A percentile compares a stretch with the other conserved stretches of the same genome.
Conservation (phyloP, 1,140 invertebrate species). For the Drosophila yakuba region DNA sequence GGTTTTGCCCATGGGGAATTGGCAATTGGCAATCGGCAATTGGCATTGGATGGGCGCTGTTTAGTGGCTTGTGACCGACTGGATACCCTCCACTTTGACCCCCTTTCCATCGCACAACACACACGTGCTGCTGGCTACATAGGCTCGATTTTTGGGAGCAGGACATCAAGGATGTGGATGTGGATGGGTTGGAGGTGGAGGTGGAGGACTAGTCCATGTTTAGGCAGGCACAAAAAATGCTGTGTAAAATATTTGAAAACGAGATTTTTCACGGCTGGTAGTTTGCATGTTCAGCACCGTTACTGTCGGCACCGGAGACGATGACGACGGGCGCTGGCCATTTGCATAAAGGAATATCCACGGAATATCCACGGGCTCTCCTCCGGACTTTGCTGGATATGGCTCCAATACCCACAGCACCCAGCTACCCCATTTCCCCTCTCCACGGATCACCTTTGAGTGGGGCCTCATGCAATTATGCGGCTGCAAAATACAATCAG, state of each 20-base stretch:
- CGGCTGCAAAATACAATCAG: slow-evolving; percentile 38
- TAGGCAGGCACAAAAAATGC: slow-evolving; percentile 76
- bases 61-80: slow-evolving; percentile 68
- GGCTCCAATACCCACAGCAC: not conserved
- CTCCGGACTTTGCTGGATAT: not conserved
- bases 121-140: slow-evolving; percentile 9
- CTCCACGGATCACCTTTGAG: not conserved
- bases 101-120: not conserved
- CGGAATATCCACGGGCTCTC: not conserved
- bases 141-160: not conserved
- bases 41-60: slow-evolving; percentile 37
- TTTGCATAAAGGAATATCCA: slow-evolving; percentile 74
- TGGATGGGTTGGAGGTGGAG: not conserved
- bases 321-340: slow-evolving; percentile 8
- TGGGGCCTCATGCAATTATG: slow-evolving; percentile 34
- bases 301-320: slow-evolving; percentile 50
- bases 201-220: slow-evolving; percentile 24
- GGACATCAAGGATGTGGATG: not conserved
- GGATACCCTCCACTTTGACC: slow-evolving; percentile 1
- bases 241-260: slow-evolving; percentile 83
- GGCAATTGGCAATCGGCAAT: slow-evolving; percentile 3
- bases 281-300: slow-evolving; percentile 79
- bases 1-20: slow-evolving; percentile 20
- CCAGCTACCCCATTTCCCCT: too few species aligned
- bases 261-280: slow-evolving; percentile 82